phyloP scores from a whole-genome alignment of 2,113 vertebrate genomes.

The Cichladusa arquata region DNA sequence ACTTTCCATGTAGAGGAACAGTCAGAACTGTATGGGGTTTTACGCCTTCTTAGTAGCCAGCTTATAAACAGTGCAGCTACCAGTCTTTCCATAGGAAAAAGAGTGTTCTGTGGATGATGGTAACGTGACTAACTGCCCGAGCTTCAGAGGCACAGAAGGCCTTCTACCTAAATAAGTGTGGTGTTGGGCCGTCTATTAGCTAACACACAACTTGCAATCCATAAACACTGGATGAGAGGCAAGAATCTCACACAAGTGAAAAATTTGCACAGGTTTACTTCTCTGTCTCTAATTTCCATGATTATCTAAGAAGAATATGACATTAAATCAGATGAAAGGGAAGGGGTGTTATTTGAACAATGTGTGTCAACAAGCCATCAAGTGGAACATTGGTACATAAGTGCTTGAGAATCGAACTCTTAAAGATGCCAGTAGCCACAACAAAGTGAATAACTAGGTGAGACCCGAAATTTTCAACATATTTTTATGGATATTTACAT shows the following conservation, averaged over 20 bases:
- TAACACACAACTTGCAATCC: not conserved
- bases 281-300: not conserved
- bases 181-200: not conserved
- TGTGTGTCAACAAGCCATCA: constrained; percentile 1
- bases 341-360: not conserved
- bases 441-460: constrained; percentile 13
- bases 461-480: constrained; percentile 25
- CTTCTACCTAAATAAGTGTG: not conserved
- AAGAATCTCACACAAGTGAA: not conserved
- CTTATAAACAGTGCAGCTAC: constrained; percentile 52
- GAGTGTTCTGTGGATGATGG: constrained; percentile 34
- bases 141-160: not conserved
- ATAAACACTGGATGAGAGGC: not conserved
- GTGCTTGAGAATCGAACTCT: not conserved
- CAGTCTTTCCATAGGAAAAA: constrained; percentile 60
- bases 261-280: not conserved
- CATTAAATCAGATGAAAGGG: not conserved
- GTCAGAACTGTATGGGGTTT: constrained; percentile 68
- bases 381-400: not conserved
- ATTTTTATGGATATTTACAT: constrained; percentile 24
- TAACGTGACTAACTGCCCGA: not conserved
- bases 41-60: constrained; percentile 53
- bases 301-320: not conserved
- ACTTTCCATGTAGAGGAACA: constrained; percentile 68
- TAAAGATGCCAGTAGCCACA: constrained; percentile 39